A percentile compares a stretch with the other conserved stretches of the same genome.
Evolutionary conservation across 2,113 vertebrate genomes (phyloP).

Genomic region (Rhinolophus ferrumequinum): DNA sequence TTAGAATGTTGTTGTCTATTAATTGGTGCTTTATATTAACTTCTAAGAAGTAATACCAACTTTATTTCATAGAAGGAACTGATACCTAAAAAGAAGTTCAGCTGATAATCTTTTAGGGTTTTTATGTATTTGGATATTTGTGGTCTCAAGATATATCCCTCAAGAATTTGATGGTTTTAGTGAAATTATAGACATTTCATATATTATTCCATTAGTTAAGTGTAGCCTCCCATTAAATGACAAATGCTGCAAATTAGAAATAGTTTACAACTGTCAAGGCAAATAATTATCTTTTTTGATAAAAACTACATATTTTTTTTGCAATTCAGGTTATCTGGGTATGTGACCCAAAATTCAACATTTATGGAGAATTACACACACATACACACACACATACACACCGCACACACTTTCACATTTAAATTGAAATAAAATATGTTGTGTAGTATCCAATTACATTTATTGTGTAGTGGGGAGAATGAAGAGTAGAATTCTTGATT

Average conservation of each 20-base stretch:
- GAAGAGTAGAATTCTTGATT: background rate
- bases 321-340: background rate
- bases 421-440: background rate
- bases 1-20: background rate
- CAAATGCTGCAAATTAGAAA: background rate
- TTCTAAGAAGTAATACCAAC: background rate
- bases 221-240: background rate
- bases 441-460: background rate
- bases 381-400: too few species aligned
- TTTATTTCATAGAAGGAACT: conserved; percentile 14
- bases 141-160: background rate
- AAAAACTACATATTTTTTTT: background rate
- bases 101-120: background rate
- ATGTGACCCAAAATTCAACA: background rate
- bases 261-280: background rate
- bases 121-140: background rate
- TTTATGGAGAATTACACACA: background rate
- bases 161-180: background rate
- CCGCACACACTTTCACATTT: background rate
- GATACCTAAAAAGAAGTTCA: background rate
- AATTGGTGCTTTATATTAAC: background rate
- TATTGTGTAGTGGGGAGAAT: background rate
- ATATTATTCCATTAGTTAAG: background rate
- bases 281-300: background rate
- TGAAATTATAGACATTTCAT: conserved; percentile 19